phyloP scores from a whole-genome alignment of 2,797 vertebrate genomes.

The Prunella strophiata region DNA sequence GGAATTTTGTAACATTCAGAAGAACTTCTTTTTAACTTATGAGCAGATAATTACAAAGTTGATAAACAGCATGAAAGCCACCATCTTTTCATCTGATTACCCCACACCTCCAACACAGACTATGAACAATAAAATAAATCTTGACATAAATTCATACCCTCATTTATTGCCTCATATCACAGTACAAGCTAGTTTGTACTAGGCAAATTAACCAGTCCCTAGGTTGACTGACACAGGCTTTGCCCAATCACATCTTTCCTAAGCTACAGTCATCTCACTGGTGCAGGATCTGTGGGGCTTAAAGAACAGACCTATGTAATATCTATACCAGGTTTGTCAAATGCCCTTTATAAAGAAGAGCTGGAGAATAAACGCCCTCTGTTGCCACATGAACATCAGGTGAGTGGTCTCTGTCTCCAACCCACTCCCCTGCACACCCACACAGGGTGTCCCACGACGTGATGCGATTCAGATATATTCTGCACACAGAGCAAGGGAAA shows the following conservation, averaged over 20 bases:
- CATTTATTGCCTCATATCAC: background rate
- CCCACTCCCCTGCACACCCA: background rate
- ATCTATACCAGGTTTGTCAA: background rate
- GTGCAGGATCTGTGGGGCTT: background rate
- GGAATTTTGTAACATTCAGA: background rate
- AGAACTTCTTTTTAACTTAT: background rate
- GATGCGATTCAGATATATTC: background rate
- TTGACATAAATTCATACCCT: background rate
- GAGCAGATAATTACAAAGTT: background rate
- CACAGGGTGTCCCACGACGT: accelerated
- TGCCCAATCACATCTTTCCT: background rate
- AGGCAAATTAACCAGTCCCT: background rate
- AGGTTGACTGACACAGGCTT: background rate
- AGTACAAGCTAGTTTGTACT: background rate
- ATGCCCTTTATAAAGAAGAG: background rate
- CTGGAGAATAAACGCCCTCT: background rate
- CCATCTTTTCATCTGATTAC: background rate
- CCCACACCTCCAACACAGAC: background rate
- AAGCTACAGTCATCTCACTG: background rate
- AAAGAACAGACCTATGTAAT: background rate
- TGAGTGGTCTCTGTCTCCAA: background rate
- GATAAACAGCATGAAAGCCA: background rate
- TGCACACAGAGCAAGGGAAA: background rate
- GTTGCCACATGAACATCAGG: background rate
- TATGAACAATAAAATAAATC: background rate